These are phyloP conservation scores for Betta splendens DNA, from an alignment of 2,797 vertebrate genomes.

Conservation along the genomic window DNA sequence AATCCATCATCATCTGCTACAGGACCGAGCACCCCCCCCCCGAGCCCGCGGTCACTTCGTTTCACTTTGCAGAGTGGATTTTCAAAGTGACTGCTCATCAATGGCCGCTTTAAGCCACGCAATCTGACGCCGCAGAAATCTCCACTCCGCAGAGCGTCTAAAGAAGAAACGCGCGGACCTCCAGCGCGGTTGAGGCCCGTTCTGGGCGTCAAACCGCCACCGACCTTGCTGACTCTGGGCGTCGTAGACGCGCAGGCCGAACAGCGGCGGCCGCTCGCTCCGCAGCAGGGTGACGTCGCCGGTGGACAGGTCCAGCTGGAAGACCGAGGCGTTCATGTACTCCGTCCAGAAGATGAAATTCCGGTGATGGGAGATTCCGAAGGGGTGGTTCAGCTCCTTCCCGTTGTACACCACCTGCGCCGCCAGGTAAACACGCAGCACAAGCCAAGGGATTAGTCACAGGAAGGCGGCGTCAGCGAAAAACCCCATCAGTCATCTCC, in stretches of 20 bases:
- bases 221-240: slow-evolving; percentile 95
- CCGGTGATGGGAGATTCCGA: slow-evolving; percentile 93
- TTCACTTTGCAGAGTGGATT: slow-evolving; percentile 37
- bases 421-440: slow-evolving; percentile 32
- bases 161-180: slow-evolving; percentile 27
- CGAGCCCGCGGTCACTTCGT: slow-evolving; percentile 32
- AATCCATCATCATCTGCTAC: slow-evolving; percentile 68
- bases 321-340: slow-evolving; percentile 99
- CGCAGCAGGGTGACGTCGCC: slow-evolving; percentile 90
- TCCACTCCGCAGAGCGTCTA: slow-evolving; percentile 20
- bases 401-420: slow-evolving; percentile 93
- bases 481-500: slow-evolving; percentile 51
- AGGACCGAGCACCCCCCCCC: slow-evolving; percentile 39
- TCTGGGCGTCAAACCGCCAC: slow-evolving; percentile 18
- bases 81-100: slow-evolving; percentile 44
- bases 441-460: slow-evolving; percentile 44
- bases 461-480: slow-evolving; percentile 19
- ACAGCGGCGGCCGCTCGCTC: slow-evolving; percentile 93
- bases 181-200: slow-evolving; percentile 16
- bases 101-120: slow-evolving; percentile 22
- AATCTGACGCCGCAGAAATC: slow-evolving; percentile 28
- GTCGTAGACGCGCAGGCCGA: slow-evolving; percentile 94
- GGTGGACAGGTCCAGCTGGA: slow-evolving; percentile 90
- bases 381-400: slow-evolving; percentile 97
- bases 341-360: slow-evolving; percentile 98